Percentiles rank a stretch among this genome's conserved stretches.
Evolutionary conservation across 2,888 invertebrate species (phyloP).

Genomic region (Philopedon plagiatum): DNA sequence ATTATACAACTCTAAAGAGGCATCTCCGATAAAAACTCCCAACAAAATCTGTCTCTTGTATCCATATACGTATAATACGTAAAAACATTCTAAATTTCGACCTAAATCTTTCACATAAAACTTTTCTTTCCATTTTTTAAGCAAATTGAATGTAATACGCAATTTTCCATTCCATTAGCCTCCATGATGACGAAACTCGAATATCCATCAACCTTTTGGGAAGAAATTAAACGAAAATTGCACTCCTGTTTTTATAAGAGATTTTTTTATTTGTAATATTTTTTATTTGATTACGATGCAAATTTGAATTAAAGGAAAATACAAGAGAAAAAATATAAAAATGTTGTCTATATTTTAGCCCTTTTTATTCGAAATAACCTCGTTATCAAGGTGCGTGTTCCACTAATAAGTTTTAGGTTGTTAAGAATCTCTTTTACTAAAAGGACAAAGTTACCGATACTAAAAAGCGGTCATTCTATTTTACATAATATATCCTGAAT

Average conservation of each 20-base stretch:
- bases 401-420: too few species aligned
- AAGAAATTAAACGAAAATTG: constrained; percentile 8
- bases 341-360: too few species aligned
- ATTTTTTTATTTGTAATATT: neutral
- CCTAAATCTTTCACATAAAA: neutral
- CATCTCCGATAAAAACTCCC: neutral
- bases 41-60: neutral
- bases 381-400: too few species aligned
- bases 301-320: too few species aligned
- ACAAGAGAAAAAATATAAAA: too few species aligned
- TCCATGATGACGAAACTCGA: constrained; percentile 9
- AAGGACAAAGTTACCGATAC: too few species aligned
- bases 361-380: too few species aligned
- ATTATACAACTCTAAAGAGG: too few species aligned
- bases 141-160: constrained; percentile 21
- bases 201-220: constrained; percentile 1
- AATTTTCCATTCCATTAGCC: constrained; percentile 22
- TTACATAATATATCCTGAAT: too few species aligned
- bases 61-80: neutral
- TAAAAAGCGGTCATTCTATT: too few species aligned
- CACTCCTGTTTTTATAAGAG: neutral
- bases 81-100: neutral
- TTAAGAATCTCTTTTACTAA: too few species aligned
- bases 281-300: neutral
- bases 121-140: constrained; percentile 13